Evolutionary conservation across 1,140 invertebrate genomes (phyloP).

Genomic region (Orius insidiosus): DNA sequence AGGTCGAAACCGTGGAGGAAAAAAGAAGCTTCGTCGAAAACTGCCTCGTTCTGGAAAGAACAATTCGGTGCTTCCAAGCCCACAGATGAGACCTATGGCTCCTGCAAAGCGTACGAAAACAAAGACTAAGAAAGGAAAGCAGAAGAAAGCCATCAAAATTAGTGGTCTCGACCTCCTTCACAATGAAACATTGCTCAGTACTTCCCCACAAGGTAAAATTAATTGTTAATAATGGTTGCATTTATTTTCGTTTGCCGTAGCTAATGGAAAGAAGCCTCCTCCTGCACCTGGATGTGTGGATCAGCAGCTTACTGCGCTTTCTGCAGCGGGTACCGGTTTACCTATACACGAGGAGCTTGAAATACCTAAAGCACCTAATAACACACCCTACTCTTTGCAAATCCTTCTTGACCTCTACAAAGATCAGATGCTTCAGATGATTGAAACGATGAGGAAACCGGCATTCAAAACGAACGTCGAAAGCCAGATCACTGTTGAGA

Average conservation of each 20-base stretch:
- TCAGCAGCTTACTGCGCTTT: constrained; percentile 63
- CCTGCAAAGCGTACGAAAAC: constrained; percentile 25
- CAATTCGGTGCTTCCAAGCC: constrained; percentile 20
- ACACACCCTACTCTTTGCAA: constrained; percentile 70
- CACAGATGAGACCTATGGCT: constrained; percentile 21
- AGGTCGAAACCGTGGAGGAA: constrained; percentile 15
- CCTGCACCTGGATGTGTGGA: constrained; percentile 78
- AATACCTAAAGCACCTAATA: constrained; percentile 53
- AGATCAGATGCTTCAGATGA: constrained; percentile 63
- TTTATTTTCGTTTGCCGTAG: constrained; percentile 21
- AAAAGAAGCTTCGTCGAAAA: constrained; percentile 29
- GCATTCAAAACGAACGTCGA: constrained; percentile 53
- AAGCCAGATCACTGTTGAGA: constrained; percentile 63
- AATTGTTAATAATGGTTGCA: too few species aligned
- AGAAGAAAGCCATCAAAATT: constrained; percentile 49
- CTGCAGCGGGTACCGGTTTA: constrained; percentile 31
- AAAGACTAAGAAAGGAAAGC: constrained; percentile 35
- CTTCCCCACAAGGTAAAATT: constrained; percentile 39
- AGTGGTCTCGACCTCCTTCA: constrained; percentile 77
- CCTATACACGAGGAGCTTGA: constrained; percentile 58
- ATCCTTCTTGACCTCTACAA: constrained; percentile 64
- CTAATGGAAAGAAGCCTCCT: constrained; percentile 45
- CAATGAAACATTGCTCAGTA: constrained; percentile 75
- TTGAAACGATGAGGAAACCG: constrained; percentile 63
- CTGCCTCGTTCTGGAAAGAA: constrained; percentile 27